These are phyloP conservation scores for Xestia sexstrigata DNA, from an alignment of 2,888 invertebrate species.

Conservation along the genomic window DNA sequence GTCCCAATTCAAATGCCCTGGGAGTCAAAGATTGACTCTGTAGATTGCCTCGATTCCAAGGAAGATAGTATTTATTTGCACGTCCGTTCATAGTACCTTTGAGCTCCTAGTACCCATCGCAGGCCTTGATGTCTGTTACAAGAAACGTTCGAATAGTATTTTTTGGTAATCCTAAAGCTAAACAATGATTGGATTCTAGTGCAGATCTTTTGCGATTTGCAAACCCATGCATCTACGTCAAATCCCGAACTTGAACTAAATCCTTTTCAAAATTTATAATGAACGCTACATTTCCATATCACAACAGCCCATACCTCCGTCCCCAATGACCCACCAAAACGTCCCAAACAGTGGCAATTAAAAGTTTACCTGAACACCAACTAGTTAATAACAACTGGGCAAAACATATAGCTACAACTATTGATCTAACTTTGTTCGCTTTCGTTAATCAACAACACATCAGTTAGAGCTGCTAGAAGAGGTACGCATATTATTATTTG, in stretches of 20 bases:
- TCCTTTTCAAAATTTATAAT: slow-evolving; percentile 33
- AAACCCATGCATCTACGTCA: background rate
- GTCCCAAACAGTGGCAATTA: slow-evolving; percentile 61
- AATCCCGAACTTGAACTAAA: slow-evolving; percentile 1
- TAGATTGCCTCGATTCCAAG: background rate
- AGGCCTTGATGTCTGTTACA: background rate
- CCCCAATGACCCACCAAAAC: slow-evolving; percentile 45
- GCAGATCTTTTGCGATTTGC: background rate
- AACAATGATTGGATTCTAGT: background rate
- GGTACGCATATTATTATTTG: background rate
- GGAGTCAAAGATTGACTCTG: background rate
- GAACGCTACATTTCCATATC: slow-evolving; percentile 33
- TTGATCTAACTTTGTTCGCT: slow-evolving; percentile 64
- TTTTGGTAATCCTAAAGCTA: background rate
- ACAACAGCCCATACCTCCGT: slow-evolving; percentile 13
- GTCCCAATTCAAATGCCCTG: background rate
- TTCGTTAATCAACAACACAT: slow-evolving; percentile 62
- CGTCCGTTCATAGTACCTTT: background rate
- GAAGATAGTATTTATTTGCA: background rate
- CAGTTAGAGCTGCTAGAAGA: slow-evolving; percentile 17
- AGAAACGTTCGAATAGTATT: background rate
- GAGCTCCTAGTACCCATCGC: background rate
- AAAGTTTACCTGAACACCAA: slow-evolving; percentile 65
- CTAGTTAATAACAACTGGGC: slow-evolving; percentile 57
- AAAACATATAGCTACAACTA: slow-evolving; percentile 62